Evolutionary conservation across 2,888 invertebrate genomes (phyloP), one percentile per base, ranked within the genome.

Genomic region (Dermolepida albohirtum): DNA sequence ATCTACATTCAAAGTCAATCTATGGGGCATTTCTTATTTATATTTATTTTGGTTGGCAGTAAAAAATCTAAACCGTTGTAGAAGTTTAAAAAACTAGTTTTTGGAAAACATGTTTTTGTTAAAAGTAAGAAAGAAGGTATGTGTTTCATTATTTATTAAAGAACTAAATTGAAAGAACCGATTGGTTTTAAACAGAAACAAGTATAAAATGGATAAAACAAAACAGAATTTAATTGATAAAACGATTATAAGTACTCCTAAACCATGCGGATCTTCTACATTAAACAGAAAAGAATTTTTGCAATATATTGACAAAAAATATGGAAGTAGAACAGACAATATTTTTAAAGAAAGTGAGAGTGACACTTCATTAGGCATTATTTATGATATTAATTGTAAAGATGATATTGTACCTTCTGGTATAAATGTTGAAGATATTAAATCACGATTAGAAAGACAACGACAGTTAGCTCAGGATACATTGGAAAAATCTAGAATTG

Each of bases 261-360:
- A 78, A 72, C 85, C 85, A 6, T 82, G 81, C 72, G 84, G 84
- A 43, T 78, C 81, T 14, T 85, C 85, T 2, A 85, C 85, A 16
- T 80, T 81, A 27, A 78, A 79, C 65, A 79, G 81, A 70, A 81
- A 79, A 74, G 73, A 70, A 39, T 10, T 43, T 17, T 29, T 57
- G 39, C 70, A 63, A 51, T 70, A 70, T 29, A 22, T 63, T 10
- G 55, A 68, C n/a, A 55, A 68, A 54, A 66, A 66, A 14, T 49
- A 57, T 50, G 66, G 40, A 41, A 16, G 34, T n/a, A 44, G 43
- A 27, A 41, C 51, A 67, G 4, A 52, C 49, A 63, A 44, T 67
- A 7, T 50, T 55, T 29, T 63, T 62, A 51, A 64, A 47, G 8
- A 52, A 57, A 34, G 14, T 64, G 17, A 40, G 49, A 17, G 52